phyloP scores from a whole-genome alignment of 2,113 vertebrate species.

The Paratilapia polleni region DNA sequence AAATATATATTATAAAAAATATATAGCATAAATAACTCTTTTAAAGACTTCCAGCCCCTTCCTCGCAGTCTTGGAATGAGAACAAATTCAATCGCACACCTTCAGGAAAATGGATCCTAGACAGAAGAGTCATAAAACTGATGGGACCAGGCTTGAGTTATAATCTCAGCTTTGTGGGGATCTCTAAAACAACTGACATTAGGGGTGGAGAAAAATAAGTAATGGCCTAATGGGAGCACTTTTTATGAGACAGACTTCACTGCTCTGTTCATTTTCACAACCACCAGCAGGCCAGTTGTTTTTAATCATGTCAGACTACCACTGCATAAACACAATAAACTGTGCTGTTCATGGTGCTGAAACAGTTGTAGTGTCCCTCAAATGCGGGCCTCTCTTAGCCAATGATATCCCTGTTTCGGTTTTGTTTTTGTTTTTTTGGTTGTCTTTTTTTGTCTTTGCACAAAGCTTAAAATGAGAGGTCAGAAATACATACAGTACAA shows the following conservation, averaged over 20 bases:
- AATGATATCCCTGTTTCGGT: neutral
- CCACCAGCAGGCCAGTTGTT: neutral
- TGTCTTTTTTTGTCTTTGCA: neutral
- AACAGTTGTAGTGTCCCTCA: neutral
- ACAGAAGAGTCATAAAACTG: neutral
- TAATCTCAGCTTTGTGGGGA: neutral
- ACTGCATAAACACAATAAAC: neutral
- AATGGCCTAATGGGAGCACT: too few relatives aligned
- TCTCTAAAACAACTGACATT: neutral
- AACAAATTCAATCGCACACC: neutral
- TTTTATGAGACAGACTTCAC: neutral
- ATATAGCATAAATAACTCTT: too few relatives aligned
- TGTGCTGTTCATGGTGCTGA: neutral
- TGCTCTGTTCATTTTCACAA: neutral
- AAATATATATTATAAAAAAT: too few relatives aligned
- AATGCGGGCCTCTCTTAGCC: neutral
- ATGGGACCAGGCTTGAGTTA: neutral
- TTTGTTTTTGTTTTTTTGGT: neutral
- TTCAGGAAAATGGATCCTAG: neutral
- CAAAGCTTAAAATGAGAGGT: neutral
- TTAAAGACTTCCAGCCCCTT: neutral
- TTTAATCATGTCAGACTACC: neutral
- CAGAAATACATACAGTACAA: neutral
- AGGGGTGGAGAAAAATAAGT: neutral
- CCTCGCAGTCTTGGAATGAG: neutral